A percentile compares a stretch with the other conserved stretches of the same genome.
These are phyloP conservation scores for Syngnathus rostellatus DNA, from an alignment of 2,797 vertebrate species.

Conservation along the genomic window DNA sequence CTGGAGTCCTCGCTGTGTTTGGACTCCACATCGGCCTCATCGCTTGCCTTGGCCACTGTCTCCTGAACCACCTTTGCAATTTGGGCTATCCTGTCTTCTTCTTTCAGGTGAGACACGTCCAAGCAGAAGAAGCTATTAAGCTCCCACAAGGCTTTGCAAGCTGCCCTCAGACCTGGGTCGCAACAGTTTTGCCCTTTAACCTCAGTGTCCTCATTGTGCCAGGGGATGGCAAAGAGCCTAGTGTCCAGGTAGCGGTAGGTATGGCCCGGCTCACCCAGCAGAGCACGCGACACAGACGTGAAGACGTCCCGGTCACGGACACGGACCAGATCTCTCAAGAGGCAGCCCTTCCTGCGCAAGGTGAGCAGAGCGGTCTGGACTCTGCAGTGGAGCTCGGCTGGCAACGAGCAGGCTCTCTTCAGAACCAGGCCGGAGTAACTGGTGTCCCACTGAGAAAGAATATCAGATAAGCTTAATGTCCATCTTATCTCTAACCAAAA, in stretches of 20 bases:
- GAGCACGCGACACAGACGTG: slow-evolving; percentile 83
- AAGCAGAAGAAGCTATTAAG: slow-evolving; percentile 84
- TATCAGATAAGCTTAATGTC: background rate
- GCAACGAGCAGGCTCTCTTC: slow-evolving; percentile 70
- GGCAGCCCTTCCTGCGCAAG: slow-evolving; percentile 72
- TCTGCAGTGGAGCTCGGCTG: slow-evolving; percentile 73
- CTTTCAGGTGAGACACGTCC: slow-evolving; percentile 63
- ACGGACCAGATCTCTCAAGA: slow-evolving; percentile 86
- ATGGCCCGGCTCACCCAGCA: slow-evolving; percentile 84
- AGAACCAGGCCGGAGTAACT: slow-evolving; percentile 84
- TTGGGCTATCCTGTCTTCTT: slow-evolving; percentile 52
- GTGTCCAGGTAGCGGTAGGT: slow-evolving; percentile 96
- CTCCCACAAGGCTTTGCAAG: slow-evolving; percentile 83
- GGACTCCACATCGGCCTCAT: slow-evolving; percentile 58
- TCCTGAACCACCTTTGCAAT: slow-evolving; percentile 34
- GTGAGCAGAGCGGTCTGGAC: slow-evolving; percentile 79
- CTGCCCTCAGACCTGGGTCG: slow-evolving; percentile 72
- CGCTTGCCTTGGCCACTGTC: slow-evolving; percentile 40
- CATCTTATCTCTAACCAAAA: background rate
- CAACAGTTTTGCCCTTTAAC: slow-evolving; percentile 66
- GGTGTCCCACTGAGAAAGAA: slow-evolving; percentile 76
- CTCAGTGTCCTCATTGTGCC: slow-evolving; percentile 73
- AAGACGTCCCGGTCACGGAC: slow-evolving; percentile 88
- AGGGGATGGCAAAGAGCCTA: slow-evolving; percentile 90
- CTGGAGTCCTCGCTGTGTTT: slow-evolving; percentile 66